Evolutionary conservation across 2,797 vertebrate genomes (phyloP).

Genomic region (Gorsachius magnificus): DNA sequence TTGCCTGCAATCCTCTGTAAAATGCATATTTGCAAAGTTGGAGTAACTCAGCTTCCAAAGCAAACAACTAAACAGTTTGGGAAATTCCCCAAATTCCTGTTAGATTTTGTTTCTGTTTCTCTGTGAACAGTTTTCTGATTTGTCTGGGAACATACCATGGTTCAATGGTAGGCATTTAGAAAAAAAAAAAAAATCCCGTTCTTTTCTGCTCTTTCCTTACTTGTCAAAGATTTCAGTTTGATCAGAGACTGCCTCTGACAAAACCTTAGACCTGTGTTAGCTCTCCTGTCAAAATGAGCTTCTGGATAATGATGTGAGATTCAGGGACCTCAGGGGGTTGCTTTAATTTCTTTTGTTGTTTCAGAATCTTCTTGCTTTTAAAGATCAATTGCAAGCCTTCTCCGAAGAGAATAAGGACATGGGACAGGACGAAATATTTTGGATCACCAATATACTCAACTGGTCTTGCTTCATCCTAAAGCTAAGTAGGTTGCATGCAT

Average conservation of each 20-base stretch:
- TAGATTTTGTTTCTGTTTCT: constrained; percentile 29
- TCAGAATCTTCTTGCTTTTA: background rate
- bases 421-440: background rate
- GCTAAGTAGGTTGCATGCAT: background rate
- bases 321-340: background rate
- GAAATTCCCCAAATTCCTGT: constrained; percentile 9
- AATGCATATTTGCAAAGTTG: background rate
- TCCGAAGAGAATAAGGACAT: background rate
- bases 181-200: background rate
- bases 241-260: background rate
- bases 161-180: background rate
- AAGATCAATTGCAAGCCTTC: background rate
- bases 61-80: background rate
- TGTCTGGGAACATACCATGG: background rate
- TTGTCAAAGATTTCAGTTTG: background rate
- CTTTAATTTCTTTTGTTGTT: background rate
- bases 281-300: background rate
- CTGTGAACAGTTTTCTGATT: background rate
- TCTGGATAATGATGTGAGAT: background rate
- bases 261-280: background rate
- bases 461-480: background rate
- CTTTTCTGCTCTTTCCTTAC: background rate
- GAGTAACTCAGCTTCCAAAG: background rate
- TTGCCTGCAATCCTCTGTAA: background rate
- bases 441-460: background rate